A percentile compares a stretch with the other conserved stretches of the same genome.
Conservation (phyloP, 2,888 invertebrate genomes). For the Oscheius myriophilus region DNA sequence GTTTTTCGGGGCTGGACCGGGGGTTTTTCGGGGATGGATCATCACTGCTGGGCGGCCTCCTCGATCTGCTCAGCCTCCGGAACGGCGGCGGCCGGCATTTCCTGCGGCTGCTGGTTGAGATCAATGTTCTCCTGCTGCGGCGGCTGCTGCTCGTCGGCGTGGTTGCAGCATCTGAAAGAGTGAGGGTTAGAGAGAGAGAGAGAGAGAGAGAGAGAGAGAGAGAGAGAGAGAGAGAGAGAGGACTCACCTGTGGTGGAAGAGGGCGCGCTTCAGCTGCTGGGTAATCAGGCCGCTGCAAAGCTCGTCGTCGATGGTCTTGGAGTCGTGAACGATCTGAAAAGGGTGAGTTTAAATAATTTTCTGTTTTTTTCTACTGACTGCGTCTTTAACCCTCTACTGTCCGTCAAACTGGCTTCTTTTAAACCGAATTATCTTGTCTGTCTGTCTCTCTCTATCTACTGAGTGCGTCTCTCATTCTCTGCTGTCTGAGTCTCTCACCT, state of each 20-base stretch:
- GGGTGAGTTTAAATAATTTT: too few species aligned
- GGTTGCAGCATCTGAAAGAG: slow-evolving; percentile 23
- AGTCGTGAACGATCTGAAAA: slow-evolving; percentile 16
- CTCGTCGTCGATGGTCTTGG: slow-evolving; percentile 17
- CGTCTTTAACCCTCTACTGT: too few species aligned
- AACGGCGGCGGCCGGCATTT: neutral
- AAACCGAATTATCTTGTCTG: too few species aligned
- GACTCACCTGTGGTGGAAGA: slow-evolving; percentile 25
- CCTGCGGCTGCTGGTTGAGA: neutral
- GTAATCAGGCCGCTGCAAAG: slow-evolving; percentile 9
- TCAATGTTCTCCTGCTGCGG: neutral
- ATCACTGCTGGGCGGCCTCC: neutral
- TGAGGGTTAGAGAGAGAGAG: neutral
- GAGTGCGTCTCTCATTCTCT: too few species aligned
- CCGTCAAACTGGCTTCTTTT: too few species aligned
- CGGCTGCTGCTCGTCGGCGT: neutral
- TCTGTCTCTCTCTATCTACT: too few species aligned
- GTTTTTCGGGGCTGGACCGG: neutral
- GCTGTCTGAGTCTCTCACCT: too few species aligned
- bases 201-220: neutral
- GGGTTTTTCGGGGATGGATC: neutral
- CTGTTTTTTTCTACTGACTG: too few species aligned
- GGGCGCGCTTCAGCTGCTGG: slow-evolving; percentile 23
- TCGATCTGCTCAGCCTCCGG: neutral
- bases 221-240: neutral